Evolutionary conservation across 2,888 invertebrate species (phyloP), one percentile per base, ranked within the genome.

Genomic region (Agonopterix arenella): DNA sequence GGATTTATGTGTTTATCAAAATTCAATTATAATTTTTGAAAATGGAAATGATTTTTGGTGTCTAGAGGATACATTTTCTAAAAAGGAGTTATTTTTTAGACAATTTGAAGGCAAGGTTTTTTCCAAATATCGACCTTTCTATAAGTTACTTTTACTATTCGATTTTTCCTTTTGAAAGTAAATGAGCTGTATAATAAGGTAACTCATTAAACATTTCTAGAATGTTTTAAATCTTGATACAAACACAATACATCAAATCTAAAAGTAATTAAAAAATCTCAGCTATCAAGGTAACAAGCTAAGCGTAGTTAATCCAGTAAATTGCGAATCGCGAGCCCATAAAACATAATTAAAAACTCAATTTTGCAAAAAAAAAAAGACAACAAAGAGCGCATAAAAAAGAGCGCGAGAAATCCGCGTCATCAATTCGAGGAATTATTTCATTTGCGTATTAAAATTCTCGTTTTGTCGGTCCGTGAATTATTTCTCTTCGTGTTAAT

Each of bases 391-490:
- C 57, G 59, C 53, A 58, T 54, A 57, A 47, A 48, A 80, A 82
- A 76, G 72, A 69, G 70, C 68, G 71, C 64, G 73, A 70, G 76
- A 68, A 75, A 76, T 78, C 75, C 79, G 69, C 76, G 80, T 84
- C 89, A 89, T 89, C 88, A 86, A 89, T 89, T 84, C 80, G 78
- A 80, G 73, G 78, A 80, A 82, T 86, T 88, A 86, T 89, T 89
- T 86, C 86, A 86, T 89, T 88, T 85, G 79, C 78, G 84, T 84
- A 85, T 89, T 88, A 88, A 86, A 86, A 79, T 84, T 37, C 82
- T 80, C 83, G 84, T 85, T 86, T 84, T 86, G 85, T 82, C 80
- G 80, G 80, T 76, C 71, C 71, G 69, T 85, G 82, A 86, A 84
- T 84, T 84, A 88, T 85, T 80, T 68, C 75, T 64, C 73, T 70